These are phyloP conservation scores for Odontocerum albicorne DNA, from an alignment of 2,888 invertebrate genomes.

Conservation along the genomic window DNA sequence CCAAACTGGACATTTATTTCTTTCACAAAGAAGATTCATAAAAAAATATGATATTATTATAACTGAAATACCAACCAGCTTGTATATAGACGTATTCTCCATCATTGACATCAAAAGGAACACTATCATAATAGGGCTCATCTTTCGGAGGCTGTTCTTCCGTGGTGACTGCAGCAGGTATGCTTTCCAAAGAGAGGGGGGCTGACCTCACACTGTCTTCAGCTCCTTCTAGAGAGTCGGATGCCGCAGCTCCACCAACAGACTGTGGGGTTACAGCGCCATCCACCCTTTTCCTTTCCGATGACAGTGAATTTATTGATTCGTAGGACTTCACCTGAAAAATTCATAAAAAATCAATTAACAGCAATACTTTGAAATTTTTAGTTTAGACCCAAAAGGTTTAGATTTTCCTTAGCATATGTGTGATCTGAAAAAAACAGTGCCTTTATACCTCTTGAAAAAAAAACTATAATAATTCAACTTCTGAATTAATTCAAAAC, in stretches of 20 bases:
- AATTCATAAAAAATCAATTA: neutral
- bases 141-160: constrained; percentile 46
- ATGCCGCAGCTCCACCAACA: constrained; percentile 45
- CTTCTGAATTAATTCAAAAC: too few relatives aligned
- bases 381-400: neutral
- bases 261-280: constrained; percentile 57
- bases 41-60: too few relatives aligned
- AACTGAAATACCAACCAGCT: constrained; percentile 53
- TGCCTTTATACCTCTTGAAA: too few relatives aligned
- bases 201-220: constrained; percentile 48
- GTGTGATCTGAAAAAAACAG: too few relatives aligned
- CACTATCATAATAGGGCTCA: constrained; percentile 74
- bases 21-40: too few relatives aligned
- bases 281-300: constrained; percentile 58
- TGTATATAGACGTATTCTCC: constrained; percentile 78
- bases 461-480: too few relatives aligned
- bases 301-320: constrained; percentile 65
- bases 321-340: constrained; percentile 65
- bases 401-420: too few relatives aligned
- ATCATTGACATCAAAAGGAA: constrained; percentile 66
- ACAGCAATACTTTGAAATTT: too few relatives aligned
- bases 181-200: constrained; percentile 38
- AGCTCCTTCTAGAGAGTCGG: constrained; percentile 40
- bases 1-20: too few relatives aligned
- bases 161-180: constrained; percentile 25